A percentile compares a stretch with the other conserved stretches of the same genome.
These are phyloP conservation scores for Acheta domesticus DNA, from an alignment of 2,888 invertebrate genomes.

Conservation along the genomic window DNA sequence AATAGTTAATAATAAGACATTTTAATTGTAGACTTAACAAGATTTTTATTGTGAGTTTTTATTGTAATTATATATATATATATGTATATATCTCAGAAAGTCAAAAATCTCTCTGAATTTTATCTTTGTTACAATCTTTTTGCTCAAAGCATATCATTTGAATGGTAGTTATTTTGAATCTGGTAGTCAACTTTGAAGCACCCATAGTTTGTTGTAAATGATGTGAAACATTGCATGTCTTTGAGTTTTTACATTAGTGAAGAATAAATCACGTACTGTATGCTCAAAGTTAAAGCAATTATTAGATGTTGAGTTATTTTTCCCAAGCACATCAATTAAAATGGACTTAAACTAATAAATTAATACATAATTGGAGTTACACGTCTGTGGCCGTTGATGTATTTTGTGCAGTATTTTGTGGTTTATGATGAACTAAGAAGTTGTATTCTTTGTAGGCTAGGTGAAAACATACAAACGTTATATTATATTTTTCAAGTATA, in stretches of 20 bases:
- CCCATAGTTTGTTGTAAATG: not conserved
- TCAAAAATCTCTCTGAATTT: too few species aligned
- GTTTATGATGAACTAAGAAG: not conserved
- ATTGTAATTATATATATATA: too few species aligned
- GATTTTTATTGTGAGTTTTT: too few species aligned
- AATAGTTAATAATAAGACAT: too few species aligned
- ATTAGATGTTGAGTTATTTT: slow-evolving; percentile 19
- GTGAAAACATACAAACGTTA: not conserved
- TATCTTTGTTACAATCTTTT: too few species aligned
- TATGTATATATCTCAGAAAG: too few species aligned
- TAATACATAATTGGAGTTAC: slow-evolving; percentile 12
- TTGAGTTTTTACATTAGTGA: not conserved
- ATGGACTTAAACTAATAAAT: slow-evolving; percentile 5
- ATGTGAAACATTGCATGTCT: not conserved
- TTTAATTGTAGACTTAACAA: too few species aligned
- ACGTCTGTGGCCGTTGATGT: not conserved
- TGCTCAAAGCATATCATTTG: too few species aligned
- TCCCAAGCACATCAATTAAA: not conserved
- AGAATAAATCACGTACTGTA: not conserved
- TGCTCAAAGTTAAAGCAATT: not conserved
- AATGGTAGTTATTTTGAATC: too few species aligned
- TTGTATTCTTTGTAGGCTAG: not conserved
- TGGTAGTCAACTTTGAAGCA: too few species aligned
- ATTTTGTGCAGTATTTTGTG: slow-evolving; percentile 12
- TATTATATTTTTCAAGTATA: slow-evolving; percentile 19